Conservation (phyloP, 2,113 vertebrate species). For the Platysternon megacephalum region DNA sequence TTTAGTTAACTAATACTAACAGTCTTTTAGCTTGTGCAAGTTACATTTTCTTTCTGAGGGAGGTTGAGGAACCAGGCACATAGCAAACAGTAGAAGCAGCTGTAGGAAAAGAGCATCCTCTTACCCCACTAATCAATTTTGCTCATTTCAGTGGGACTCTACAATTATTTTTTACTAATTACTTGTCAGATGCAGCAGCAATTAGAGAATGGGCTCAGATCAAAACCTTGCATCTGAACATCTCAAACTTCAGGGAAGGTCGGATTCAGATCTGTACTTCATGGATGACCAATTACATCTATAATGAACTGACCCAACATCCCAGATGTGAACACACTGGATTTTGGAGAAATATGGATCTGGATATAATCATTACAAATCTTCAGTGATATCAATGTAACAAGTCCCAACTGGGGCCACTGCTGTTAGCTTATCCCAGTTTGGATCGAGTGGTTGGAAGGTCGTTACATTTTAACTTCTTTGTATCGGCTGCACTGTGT, state of each 20-base stretch:
- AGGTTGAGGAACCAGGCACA: background rate
- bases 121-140: background rate
- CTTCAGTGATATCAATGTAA: background rate
- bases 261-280: background rate
- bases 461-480: background rate
- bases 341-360: background rate
- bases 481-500: background rate
- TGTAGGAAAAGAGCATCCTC: background rate
- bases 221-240: background rate
- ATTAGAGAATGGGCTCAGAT: background rate
- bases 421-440: background rate
- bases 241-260: background rate
- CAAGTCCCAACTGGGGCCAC: background rate
- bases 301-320: background rate
- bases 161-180: background rate
- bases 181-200: background rate
- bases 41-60: background rate
- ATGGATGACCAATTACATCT: background rate
- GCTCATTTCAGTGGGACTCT: background rate
- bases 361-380: background rate
- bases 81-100: background rate
- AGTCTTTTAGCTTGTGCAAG: background rate
- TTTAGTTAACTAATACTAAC: background rate
- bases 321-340: background rate
- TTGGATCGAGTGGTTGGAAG: background rate